phyloP scores from a whole-genome alignment of 2,888 invertebrate species.

The Argyresthia goedartella region DNA sequence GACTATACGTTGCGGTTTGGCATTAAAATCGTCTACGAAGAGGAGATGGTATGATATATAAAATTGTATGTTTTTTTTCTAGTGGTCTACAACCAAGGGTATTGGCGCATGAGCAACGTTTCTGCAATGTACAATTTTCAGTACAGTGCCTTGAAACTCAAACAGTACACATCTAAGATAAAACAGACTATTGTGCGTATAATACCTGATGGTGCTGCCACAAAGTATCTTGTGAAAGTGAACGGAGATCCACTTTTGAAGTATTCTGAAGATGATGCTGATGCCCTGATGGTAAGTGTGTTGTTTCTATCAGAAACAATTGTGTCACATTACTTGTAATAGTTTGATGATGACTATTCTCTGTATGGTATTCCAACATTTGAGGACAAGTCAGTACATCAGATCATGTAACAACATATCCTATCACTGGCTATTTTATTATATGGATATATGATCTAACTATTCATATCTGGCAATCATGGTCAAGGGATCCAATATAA shows the following conservation, averaged over 20 bases:
- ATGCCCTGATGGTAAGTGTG: slow-evolving; percentile 39
- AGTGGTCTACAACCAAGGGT: slow-evolving; percentile 54
- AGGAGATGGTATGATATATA: no score
- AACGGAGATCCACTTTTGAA: slow-evolving; percentile 40
- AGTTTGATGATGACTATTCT: background rate
- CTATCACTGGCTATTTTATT: no score
- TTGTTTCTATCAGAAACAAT: background rate
- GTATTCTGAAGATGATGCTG: slow-evolving; percentile 46
- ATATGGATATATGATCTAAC: no score
- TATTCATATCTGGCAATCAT: no score
- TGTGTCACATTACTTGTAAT: background rate
- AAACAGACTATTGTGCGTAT: slow-evolving; percentile 41
- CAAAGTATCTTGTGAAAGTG: slow-evolving; percentile 39
- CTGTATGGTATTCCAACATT: no score
- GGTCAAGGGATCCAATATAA: no score
- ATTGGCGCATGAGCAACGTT: slow-evolving; percentile 46
- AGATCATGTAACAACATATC: no score
- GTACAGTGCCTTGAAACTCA: slow-evolving; percentile 40
- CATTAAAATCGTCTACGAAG: no score
- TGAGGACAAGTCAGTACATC: no score
- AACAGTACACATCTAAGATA: slow-evolving; percentile 52
- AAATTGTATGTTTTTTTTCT: no score
- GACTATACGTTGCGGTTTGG: no score
- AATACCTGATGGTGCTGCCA: slow-evolving; percentile 26
- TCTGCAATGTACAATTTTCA: slow-evolving; percentile 49